Base-by-base conservation (phyloP, 2,113 vertebrate species). In the Mohoua ochrocephala region DNA sequence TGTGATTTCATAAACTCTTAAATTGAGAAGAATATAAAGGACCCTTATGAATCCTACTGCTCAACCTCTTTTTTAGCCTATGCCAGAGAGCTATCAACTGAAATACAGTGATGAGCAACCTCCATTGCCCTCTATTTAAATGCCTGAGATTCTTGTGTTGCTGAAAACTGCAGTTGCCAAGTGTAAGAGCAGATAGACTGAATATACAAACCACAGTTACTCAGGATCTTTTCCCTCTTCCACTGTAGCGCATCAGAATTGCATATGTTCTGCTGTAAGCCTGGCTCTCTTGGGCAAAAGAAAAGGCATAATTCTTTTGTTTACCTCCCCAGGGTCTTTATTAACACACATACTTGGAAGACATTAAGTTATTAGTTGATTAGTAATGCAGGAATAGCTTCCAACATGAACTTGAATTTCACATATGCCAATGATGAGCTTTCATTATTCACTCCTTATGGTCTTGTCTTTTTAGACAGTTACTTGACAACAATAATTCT, bases 311-410 rank as follows among this genome's bases (percentile, higher is more conserved):
- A 83, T 87, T 90, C n/a, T 84, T 96, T 84, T 94, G 92, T 97
- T 96, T 97, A 92, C 79, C 45, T 97, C 94, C 89, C 81, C 23
- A 50, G 84, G 63, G 91, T 96, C 93, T 87, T 95, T 95, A 95
- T 96, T 97, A 96, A 80, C 75, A 89, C 89, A 71, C 17, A 3
- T 65, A 85, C 76, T 94, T 87, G 81, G 59, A 93, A 96, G 81
- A 79, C 70, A 73, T 95, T 91, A 71, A 89, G 82, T 77, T 95
- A 94, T 94, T 93, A 96, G 89, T 88, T 94, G 81, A 96, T 96
- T 89, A 96, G 93, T 79, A 94, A 94, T 91, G 94, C 94, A 83
- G 93, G 87, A 95, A 94, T 84, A 80, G 30, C 91, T 96, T 96
- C 63, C 90, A 88, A 77, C 42, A 16, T 37, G 70, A 95, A 59